phyloP scores from a whole-genome alignment of 2,888 invertebrate species.

The Entomobrya proxima region DNA sequence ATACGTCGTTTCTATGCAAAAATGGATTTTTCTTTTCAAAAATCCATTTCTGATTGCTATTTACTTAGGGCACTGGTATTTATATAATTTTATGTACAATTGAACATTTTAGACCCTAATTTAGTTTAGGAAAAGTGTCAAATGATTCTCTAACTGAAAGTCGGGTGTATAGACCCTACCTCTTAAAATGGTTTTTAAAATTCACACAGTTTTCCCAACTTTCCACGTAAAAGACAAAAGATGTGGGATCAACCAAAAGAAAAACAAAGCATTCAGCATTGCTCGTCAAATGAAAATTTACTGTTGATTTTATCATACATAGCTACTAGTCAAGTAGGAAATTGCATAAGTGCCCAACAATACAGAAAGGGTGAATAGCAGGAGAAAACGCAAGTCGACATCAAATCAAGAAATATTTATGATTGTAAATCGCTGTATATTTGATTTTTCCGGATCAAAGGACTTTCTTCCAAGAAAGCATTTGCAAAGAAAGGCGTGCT shows the following conservation, averaged over 20 bases:
- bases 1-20: too few relatives aligned
- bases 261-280: not conserved
- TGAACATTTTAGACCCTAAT: not conserved
- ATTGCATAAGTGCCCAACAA: conserved; percentile 44
- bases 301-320: conserved; percentile 46
- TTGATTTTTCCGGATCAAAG: conserved; percentile 28
- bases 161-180: not conserved
- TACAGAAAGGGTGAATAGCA: not conserved
- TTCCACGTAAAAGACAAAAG: not conserved
- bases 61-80: not conserved
- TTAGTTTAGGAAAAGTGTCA: conserved; percentile 8
- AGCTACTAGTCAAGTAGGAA: too few relatives aligned
- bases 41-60: not conserved
- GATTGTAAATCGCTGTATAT: conserved; percentile 48
- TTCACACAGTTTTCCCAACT: conserved; percentile 2
- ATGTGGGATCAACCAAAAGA: conserved; percentile 1
- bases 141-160: not conserved
- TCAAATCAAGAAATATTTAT: conserved; percentile 55
- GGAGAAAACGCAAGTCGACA: conserved; percentile 12
- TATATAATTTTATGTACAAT: not conserved
- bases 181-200: not conserved
- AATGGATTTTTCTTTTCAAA: too few relatives aligned
- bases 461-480: conserved; percentile 12
- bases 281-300: conserved; percentile 53
- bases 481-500: not conserved